Conservation (phyloP, 2,113 vertebrate genomes). For the Larimichthys crocea region DNA sequence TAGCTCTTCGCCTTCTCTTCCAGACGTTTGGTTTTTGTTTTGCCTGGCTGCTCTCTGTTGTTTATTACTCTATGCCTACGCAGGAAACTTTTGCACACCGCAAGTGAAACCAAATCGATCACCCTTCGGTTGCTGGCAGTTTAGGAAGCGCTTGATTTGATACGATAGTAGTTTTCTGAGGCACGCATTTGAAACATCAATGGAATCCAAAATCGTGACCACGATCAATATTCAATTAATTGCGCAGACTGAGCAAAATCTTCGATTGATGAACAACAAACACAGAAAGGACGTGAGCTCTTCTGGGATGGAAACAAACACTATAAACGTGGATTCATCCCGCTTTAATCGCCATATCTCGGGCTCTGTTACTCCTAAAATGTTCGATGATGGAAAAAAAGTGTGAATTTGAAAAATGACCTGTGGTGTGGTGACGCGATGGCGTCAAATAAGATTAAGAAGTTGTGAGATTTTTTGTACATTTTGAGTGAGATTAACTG, state of each 20-base stretch:
- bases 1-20: too few species aligned
- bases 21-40: too few species aligned
- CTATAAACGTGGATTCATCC: neutral
- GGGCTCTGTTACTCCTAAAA: conserved; percentile 20
- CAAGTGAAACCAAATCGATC: too few species aligned
- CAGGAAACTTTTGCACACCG: too few species aligned
- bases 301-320: neutral
- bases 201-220: too few species aligned
- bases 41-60: too few species aligned
- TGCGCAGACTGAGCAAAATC: neutral
- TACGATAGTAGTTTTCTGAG: too few species aligned
- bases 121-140: too few species aligned
- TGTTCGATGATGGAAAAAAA: neutral
- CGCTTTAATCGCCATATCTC: conserved; percentile 23
- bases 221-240: too few species aligned
- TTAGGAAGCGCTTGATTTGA: too few species aligned
- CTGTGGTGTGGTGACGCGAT: neutral
- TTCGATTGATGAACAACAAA: conserved; percentile 7
- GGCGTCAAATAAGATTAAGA: conserved; percentile 21
- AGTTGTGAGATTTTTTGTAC: conserved; percentile 10
- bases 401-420: neutral
- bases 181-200: too few species aligned
- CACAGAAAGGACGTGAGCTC: neutral
- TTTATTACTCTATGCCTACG: too few species aligned
- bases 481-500: conserved; percentile 15